Percentiles rank a stretch among this genome's conserved stretches.
Conservation (phyloP, 2,113 vertebrate genomes). For the Corythaixoides concolor region DNA sequence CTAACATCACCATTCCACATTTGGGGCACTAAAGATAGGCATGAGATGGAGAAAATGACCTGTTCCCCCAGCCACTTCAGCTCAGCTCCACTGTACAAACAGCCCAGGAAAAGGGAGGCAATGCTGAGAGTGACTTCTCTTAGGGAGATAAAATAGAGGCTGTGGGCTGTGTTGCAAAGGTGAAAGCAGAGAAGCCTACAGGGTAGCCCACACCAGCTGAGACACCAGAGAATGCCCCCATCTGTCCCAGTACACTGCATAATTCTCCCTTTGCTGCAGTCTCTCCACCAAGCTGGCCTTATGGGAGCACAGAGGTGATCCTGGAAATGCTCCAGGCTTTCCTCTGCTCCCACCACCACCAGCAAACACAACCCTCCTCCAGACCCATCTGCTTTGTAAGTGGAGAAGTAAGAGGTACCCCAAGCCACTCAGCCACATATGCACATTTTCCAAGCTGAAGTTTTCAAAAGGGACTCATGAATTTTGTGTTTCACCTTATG, state of each 20-base stretch:
- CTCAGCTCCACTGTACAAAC: neutral
- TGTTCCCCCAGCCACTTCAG: neutral
- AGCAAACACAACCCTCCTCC: neutral
- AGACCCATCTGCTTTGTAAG: neutral
- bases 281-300: neutral
- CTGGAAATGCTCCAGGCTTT: neutral
- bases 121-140: neutral
- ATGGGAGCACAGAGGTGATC: neutral
- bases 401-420: neutral
- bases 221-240: neutral
- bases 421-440: neutral
- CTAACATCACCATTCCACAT: neutral
- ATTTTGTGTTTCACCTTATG: neutral
- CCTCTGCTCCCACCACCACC: neutral
- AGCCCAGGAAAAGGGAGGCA: neutral
- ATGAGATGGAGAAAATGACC: neutral
- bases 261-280: neutral
- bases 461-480: neutral
- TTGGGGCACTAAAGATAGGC: neutral
- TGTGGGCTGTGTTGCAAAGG: neutral
- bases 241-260: neutral
- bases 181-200: neutral
- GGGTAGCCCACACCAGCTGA: neutral
- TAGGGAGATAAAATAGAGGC: neutral
- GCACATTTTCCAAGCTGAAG: neutral